Percentiles rank a stretch among this genome's conserved stretches.
phyloP scores from a whole-genome alignment of 2,888 invertebrate genomes.

The Nycteola revayana region DNA sequence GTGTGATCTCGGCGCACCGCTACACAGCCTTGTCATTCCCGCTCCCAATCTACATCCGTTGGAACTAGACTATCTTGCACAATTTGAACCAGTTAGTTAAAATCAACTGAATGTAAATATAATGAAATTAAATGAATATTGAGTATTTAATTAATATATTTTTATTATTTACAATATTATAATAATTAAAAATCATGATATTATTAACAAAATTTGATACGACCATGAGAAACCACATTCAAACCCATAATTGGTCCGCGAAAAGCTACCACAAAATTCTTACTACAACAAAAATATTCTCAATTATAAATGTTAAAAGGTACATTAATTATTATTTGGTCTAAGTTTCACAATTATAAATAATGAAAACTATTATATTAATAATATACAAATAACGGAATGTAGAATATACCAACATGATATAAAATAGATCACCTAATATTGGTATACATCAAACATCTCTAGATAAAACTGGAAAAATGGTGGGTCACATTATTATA shows the following conservation, averaged over 20 bases:
- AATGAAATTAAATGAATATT: slow-evolving; percentile 40
- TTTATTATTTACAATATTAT: slow-evolving; percentile 78
- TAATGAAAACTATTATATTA: slow-evolving; percentile 71
- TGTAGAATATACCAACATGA: slow-evolving; percentile 74
- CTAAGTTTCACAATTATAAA: slow-evolving; percentile 79
- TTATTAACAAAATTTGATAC: slow-evolving; percentile 69
- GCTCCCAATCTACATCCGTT: slow-evolving; percentile 93
- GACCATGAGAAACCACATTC: slow-evolving; percentile 68
- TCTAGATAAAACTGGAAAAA: slow-evolving; percentile 78
- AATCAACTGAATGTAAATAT: slow-evolving; percentile 4
- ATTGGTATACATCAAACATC: slow-evolving; percentile 72
- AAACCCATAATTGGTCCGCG: slow-evolving; percentile 76
- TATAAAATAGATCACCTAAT: slow-evolving; percentile 60
- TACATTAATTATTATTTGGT: slow-evolving; percentile 83
- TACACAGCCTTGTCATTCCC: slow-evolving; percentile 96
- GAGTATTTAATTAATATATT: slow-evolving; percentile 66
- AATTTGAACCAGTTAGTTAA: slow-evolving; percentile 74
- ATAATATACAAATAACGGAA: slow-evolving; percentile 79
- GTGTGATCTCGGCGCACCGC: slow-evolving; percentile 91
- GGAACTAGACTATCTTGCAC: slow-evolving; percentile 92
- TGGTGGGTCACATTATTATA: slow-evolving; percentile 78
- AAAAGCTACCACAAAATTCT: slow-evolving; percentile 74
- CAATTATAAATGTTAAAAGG: slow-evolving; percentile 76
- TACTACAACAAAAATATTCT: slow-evolving; percentile 66
- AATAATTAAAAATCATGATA: slow-evolving; percentile 62